These are phyloP conservation scores for Solen grandis DNA, from an alignment of 1,140 invertebrate genomes.

Conservation along the genomic window DNA sequence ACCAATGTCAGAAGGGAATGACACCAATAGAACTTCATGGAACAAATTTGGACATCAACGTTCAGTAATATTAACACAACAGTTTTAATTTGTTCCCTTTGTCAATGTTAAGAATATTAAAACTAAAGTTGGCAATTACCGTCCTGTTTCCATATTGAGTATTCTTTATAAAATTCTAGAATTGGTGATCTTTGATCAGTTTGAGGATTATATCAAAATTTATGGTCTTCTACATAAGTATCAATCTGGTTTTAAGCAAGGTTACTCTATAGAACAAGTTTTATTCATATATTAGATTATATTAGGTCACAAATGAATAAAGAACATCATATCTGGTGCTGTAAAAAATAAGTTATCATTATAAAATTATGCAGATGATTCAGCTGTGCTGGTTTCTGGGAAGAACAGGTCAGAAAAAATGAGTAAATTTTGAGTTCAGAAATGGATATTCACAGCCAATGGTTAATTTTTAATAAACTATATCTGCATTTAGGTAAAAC, in stretches of 20 bases:
- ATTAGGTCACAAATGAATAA: constrained; percentile 34
- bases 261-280: constrained; percentile 27
- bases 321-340: constrained; percentile 2
- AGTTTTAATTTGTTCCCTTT: no score
- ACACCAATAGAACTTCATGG: no score
- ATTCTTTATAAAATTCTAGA: constrained; percentile 34
- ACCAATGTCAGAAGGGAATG: no score
- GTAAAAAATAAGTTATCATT: constrained; percentile 39
- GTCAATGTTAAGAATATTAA: no score
- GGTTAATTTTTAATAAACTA: constrained; percentile 24
- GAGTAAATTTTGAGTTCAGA: constrained; percentile 12
- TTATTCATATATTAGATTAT: constrained; percentile 31
- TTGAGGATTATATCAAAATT: constrained; percentile 11
- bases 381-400: constrained; percentile 45
- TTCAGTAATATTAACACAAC: no score
- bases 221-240: constrained; percentile 2
- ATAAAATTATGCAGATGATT: constrained; percentile 61
- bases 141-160: constrained; percentile 40
- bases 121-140: constrained; percentile 31
- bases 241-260: constrained; percentile 40
- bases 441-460: constrained; percentile 14
- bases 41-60: no score
- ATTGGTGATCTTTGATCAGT: constrained; percentile 18
- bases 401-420: constrained; percentile 15
- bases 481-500: constrained; percentile 1